phyloP scores from a whole-genome alignment of 2,113 vertebrate species.

The Perognathus longimembris region DNA sequence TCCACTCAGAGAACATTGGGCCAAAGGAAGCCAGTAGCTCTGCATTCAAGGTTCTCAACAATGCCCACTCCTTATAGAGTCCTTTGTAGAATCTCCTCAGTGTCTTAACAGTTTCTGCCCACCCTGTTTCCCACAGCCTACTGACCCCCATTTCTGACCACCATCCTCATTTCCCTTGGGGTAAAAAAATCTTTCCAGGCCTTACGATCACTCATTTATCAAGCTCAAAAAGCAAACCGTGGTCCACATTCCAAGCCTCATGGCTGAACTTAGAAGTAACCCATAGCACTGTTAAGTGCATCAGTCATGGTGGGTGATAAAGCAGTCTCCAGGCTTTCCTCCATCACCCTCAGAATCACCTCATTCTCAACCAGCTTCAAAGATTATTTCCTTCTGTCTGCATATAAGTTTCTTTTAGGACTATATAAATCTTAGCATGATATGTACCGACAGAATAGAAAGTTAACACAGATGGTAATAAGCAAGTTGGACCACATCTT shows the following conservation, averaged over 20 bases:
- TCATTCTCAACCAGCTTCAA: neutral
- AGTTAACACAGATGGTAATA: constrained; percentile 1
- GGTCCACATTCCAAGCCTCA: too few relatives aligned
- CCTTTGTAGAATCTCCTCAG: neutral
- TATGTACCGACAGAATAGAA: constrained; percentile 1
- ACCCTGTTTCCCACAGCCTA: neutral
- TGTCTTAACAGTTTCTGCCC: neutral
- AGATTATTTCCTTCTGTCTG: constrained; percentile 28
- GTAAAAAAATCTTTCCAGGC: neutral
- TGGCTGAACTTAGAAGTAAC: too few relatives aligned
- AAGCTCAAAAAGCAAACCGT: neutral
- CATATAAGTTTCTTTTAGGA: too few relatives aligned
- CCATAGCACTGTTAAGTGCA: neutral
- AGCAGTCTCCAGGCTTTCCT: neutral
- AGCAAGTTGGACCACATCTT: neutral
- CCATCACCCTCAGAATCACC: neutral
- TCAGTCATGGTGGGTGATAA: neutral
- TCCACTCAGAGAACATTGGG: neutral
- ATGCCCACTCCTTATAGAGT: neutral
- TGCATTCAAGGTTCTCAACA: neutral
- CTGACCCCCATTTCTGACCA: neutral
- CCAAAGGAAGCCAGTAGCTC: neutral
- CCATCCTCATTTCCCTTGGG: neutral
- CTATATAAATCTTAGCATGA: too few relatives aligned
- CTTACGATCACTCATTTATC: neutral